A percentile compares a stretch with the other conserved stretches of the same genome.
Conservation (phyloP, 2,113 vertebrate genomes). For the Hystrix cristata region DNA sequence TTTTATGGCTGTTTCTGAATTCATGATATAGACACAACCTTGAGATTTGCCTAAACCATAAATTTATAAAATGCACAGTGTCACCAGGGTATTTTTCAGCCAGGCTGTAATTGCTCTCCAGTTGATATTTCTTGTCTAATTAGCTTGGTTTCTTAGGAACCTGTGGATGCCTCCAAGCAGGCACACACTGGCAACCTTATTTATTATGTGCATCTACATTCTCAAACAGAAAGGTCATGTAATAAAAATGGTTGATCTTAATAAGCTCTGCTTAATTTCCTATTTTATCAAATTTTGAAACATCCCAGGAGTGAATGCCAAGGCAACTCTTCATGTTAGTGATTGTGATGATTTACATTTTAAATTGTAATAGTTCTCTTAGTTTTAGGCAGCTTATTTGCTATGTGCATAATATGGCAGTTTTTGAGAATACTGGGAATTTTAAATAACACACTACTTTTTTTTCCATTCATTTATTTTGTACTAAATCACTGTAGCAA, state of each 20-base stretch:
- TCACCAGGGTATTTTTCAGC: background rate
- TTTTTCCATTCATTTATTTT: background rate
- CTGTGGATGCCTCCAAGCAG: background rate
- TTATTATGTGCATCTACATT: constrained; percentile 42
- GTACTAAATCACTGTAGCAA: background rate
- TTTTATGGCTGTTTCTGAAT: constrained; percentile 24
- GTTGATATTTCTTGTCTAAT: constrained; percentile 74
- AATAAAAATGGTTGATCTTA: constrained; percentile 55
- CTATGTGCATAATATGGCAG: background rate
- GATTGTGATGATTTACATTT: constrained; percentile 24
- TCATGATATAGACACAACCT: background rate
- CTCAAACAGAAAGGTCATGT: constrained; percentile 72
- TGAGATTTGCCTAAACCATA: constrained; percentile 36
- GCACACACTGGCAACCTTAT: background rate
- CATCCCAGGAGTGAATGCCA: constrained; percentile 14
- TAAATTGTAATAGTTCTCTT: constrained; percentile 32
- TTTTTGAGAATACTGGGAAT: background rate
- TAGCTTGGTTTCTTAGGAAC: constrained; percentile 52
- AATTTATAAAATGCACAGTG: background rate
- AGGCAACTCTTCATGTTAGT: constrained; percentile 23
- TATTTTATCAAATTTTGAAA: constrained; percentile 57
- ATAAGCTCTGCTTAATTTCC: constrained; percentile 61
- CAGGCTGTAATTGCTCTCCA: background rate
- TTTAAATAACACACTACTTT: background rate
- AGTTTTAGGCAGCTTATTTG: constrained; percentile 12